Evolutionary conservation across 1,140 invertebrate species (phyloP), one percentile per base, ranked within the genome.

Genomic region (Ostrea denselamellosa): DNA sequence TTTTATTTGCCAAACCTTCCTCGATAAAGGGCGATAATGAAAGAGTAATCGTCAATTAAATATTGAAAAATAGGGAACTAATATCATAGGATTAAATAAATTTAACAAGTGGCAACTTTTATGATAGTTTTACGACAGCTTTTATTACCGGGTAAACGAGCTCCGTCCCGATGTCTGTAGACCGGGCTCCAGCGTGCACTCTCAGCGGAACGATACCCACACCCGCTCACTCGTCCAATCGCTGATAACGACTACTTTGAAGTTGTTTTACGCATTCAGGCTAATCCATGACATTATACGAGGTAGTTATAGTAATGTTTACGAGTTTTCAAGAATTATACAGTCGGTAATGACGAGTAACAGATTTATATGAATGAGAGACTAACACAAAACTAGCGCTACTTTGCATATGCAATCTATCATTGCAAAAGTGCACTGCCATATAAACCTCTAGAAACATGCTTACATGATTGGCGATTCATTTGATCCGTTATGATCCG

Each of bases 1-100:
- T 77, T 77, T 77, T 9, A 77, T 77, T 77, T 77, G 68, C 68
- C 68, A 34, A 77, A 34, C 68, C 68, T 25, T 28, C 68, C 14
- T 77, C 25, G 28, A 77, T 77, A 77, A 44, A 77, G 68, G 25
- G 25, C 28, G 68, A 77, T 77, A 28, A 44, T 22, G 22, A 28
- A 77, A 34, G 68, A 14, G 28, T 77, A 14, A 34, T 77, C 68
- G 25, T 77, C 68, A 34, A 77, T 77, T 28, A 77, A 25, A 17
- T 77, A 77, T 77, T 77, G 68, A 25, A 77, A 77, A 77, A 28
- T 28, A 25, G 68, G 25, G 25, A 77, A 77, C 14, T 25, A 28
- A 77, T 28, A 77, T 77, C 68, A 77, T 25, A 28, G 68, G 68
- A 77, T 77, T 77, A 77, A 34, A 77, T 34, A 77, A 77, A 77